These are phyloP conservation scores for Cynocephalus volans DNA, from an alignment of 2,113 vertebrate species.

Conservation along the genomic window DNA sequence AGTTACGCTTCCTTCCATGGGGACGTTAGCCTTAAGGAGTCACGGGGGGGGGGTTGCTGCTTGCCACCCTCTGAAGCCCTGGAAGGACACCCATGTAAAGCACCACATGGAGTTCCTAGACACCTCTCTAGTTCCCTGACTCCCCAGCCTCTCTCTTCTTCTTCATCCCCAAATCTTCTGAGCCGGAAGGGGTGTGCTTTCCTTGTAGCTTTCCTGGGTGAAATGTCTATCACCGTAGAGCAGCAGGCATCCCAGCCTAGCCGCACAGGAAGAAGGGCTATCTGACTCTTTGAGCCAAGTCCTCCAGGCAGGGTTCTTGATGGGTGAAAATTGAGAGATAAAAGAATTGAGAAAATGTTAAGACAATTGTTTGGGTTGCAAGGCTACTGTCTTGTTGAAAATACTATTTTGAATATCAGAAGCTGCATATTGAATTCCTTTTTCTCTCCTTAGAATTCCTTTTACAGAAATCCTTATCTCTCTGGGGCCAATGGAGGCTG, in stretches of 20 bases:
- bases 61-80: background rate
- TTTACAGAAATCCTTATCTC: background rate
- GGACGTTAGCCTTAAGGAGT: background rate
- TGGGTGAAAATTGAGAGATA: background rate
- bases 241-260: background rate
- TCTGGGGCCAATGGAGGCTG: background rate
- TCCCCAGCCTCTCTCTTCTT: background rate
- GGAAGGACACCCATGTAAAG: background rate
- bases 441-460: background rate
- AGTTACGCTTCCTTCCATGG: background rate
- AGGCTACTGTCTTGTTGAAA: constrained; percentile 17
- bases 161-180: background rate
- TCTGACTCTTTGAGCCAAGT: background rate
- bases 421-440: background rate
- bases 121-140: background rate
- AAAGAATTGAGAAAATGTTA: background rate
- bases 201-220: background rate
- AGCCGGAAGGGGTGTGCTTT: background rate
- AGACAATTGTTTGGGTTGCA: background rate
- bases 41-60: no score
- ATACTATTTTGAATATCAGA: constrained; percentile 38
- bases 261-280: background rate
- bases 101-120: background rate
- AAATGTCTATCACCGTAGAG: background rate
- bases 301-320: background rate